A percentile compares a stretch with the other conserved stretches of the same genome.
Evolutionary conservation across 2,797 vertebrate species (phyloP).

Genomic region (Hybognathus amarus): DNA sequence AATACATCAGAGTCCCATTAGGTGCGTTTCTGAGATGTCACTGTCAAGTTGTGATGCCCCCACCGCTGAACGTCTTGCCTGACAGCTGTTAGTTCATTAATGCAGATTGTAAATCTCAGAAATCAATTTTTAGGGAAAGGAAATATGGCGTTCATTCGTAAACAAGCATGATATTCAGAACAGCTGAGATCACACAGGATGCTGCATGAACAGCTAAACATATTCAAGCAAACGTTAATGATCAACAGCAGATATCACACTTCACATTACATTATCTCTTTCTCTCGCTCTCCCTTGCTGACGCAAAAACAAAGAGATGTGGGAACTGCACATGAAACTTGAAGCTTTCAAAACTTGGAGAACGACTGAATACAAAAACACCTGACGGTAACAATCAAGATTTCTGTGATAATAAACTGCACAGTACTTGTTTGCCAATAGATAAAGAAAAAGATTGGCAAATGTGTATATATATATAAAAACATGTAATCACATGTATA

Average conservation of each 20-base stretch:
- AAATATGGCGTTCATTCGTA: constrained; percentile 4
- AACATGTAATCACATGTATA: background rate
- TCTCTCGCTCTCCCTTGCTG: background rate
- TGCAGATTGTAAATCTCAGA: constrained; percentile 1
- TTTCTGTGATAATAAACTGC: background rate
- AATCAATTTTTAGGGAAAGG: background rate
- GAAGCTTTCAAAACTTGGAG: background rate
- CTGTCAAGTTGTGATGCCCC: constrained; percentile 14
- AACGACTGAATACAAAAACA: background rate
- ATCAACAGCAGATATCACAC: background rate
- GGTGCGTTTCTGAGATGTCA: constrained; percentile 10
- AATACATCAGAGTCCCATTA: constrained; percentile 55
- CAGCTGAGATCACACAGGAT: constrained; percentile 12
- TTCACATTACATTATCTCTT: background rate
- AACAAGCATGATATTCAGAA: constrained; percentile 17
- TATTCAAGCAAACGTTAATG: constrained; percentile 6
- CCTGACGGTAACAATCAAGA: background rate
- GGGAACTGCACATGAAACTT: background rate
- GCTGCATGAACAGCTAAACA: background rate
- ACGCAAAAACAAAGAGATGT: background rate
- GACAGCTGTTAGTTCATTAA: constrained; percentile 36
- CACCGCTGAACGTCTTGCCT: background rate
- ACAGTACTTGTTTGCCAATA: background rate
- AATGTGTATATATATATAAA: background rate
- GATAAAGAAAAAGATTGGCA: background rate